Evolutionary conservation across 2,888 invertebrate genomes (phyloP), one percentile per base, ranked within the genome.

Genomic region (Drosophila dives): DNA sequence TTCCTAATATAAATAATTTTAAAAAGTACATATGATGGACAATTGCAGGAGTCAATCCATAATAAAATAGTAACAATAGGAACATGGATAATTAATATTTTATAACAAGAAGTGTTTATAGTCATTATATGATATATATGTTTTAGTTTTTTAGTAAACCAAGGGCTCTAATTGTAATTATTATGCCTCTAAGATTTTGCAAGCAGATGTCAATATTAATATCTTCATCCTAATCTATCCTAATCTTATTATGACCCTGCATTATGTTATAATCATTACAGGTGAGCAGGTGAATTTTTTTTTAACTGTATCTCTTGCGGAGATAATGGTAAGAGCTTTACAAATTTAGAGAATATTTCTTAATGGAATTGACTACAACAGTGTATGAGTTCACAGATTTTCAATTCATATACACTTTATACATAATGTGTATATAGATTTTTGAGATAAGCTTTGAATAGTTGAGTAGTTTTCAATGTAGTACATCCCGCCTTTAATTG

Each of bases 1-100:
- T 42, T 2, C 59, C 58, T 11, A 51, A 50, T 32, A 17, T 7
- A 36, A 58, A 58, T 26, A 29, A 23, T 12, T 38, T 58, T 17
- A 53, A 32, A 33, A 26, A 10, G 40, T 40, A 4, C 4, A 42
- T n/a, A 11, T n/a, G 1, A n/a, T n/a, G 5, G 5, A 2, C 40
- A n/a, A 11, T n/a, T 42, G n/a, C 5, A 42, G 5, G n/a, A n/a
- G 23, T 8, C 12, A 45, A 45, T 23, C 20, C 15, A 2, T n/a
- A 45, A 4, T 23, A 38, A 45, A 45, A 15, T 45, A 23, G 23
- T 45, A 15, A 15, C 3, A 8, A 20, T 20, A 7, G 20, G 12
- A 20, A 20, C 45, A 45, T 20, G 20, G 3, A 45, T 45, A 45
- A 42, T n/a, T 3, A n/a, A 40, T 40, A 40, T 40, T 40, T 40